A percentile compares a stretch with the other conserved stretches of the same genome.
Evolutionary conservation across 2,888 invertebrate species (phyloP).

Genomic region (Eupeodes latifasciatus): DNA sequence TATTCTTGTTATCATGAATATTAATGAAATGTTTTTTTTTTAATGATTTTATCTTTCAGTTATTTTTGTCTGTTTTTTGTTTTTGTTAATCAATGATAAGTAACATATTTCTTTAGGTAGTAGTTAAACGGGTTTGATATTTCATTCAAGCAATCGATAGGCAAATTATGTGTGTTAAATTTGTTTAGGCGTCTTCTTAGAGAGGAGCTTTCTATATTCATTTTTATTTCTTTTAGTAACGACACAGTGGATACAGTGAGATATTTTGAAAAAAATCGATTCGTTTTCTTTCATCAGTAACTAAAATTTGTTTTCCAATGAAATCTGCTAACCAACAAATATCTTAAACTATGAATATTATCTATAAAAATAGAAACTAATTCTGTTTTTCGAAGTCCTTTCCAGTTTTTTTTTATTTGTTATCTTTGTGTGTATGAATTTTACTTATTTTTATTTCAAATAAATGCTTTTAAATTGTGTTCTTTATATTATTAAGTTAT

Average conservation of each 20-base stretch:
- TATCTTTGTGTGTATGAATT: too few relatives aligned
- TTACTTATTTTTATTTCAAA: too few relatives aligned
- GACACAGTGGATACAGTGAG: not conserved
- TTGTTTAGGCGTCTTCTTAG: not conserved
- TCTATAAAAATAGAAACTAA: too few relatives aligned
- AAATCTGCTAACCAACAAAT: too few relatives aligned
- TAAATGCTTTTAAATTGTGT: too few relatives aligned
- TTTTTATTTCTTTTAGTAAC: not conserved
- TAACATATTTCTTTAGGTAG: not conserved
- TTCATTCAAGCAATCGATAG: constrained; percentile 4
- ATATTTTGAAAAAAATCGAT: too few relatives aligned
- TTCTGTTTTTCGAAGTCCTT: too few relatives aligned
- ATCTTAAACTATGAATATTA: too few relatives aligned
- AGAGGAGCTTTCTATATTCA: constrained; percentile 13
- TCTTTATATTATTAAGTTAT: too few relatives aligned
- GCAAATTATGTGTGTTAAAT: constrained; percentile 20
- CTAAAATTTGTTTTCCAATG: too few relatives aligned
- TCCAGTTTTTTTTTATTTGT: too few relatives aligned
- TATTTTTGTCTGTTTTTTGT: not conserved
- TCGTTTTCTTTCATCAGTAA: too few relatives aligned
- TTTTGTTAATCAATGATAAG: constrained; percentile 7
- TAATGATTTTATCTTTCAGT: not conserved
- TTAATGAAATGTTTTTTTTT: constrained; percentile 9
- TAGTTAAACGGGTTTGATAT: constrained; percentile 26
- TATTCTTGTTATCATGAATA: constrained; percentile 31